Base-by-base conservation (phyloP, 2,888 invertebrate species). In the Agapostemon virescens region DNA sequence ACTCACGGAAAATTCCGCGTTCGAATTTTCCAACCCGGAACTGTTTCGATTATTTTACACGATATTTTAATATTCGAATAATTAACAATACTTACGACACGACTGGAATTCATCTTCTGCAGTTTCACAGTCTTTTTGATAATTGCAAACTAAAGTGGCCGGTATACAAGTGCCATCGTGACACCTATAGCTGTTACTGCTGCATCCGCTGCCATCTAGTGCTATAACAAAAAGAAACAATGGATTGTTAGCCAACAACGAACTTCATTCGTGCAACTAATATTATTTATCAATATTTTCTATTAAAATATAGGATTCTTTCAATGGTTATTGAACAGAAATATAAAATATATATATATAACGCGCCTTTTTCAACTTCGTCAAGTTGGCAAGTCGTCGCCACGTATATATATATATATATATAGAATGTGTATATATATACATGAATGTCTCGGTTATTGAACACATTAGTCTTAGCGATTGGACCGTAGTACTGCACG, bases 41-140 rank as follows among this genome's bases (percentile, higher is more conserved):
- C 23, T 13, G 23, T 45, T 66, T 61, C 52, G 40, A 7, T 38
- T 36, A 42, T 58, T 15, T 6, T 26, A 20, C 26, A 9, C 20
- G 49, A 66, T 52, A 20, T 63, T 33, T 3, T n/a, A n/a, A n/a
- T n/a, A n/a, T n/a, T n/a, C n/a, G n/a, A 42, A 45, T 9, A 0
- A 9, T 6, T 9, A 26, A 30, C 15, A 58, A 72, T 93, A 97
- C 97, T 97, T 94, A 98, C 98, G 96, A 93, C 98, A 98, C 77
- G 96, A 95, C 92, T 97, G 97, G 93, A 96, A 96, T 93, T 98
- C 98, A 92, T 98, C 97, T 93, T 97, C 97, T 69, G 97, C 98
- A 91, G 96, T 97, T 86, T 97, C 97, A 93, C 98, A 98, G 94
- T 98, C 98, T 92, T 96, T 96, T 92, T 98, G 97, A 93, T 98